phyloP scores from a whole-genome alignment of 2,113 vertebrate genomes.

The Coryphaenoides rupestris region DNA sequence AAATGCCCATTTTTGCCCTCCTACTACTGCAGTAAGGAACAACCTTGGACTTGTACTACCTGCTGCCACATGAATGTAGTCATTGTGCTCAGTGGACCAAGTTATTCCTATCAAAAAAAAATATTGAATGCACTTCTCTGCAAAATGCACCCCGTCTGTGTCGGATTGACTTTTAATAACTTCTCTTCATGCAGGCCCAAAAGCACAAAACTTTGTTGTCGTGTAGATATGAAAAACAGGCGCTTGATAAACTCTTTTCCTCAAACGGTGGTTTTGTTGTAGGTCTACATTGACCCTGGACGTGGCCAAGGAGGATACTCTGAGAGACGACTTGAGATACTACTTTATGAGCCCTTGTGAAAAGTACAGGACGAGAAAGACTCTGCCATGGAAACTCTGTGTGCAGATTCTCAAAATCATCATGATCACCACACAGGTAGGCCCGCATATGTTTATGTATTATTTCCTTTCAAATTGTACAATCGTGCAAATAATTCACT shows the following conservation, averaged over 20 bases:
- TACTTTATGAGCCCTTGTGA: conserved; percentile 99
- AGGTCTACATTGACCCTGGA: conserved; percentile 66
- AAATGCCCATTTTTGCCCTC: not conserved
- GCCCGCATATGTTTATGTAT: too few relatives aligned
- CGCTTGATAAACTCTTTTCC: too few relatives aligned
- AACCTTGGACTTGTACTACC: conserved; percentile 57
- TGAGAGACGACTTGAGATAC: conserved; percentile 89
- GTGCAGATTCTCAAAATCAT: conserved; percentile 95
- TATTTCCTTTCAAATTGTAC: too few relatives aligned
- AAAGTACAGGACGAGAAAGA: conserved; percentile 86
- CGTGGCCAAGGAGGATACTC: conserved; percentile 67
- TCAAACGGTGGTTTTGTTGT: not conserved
- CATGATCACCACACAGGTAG: conserved; percentile 95
- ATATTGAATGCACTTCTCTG: not conserved
- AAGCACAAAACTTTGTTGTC: too few relatives aligned
- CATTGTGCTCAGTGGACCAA: conserved; percentile 23
- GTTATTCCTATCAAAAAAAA: too few relatives aligned
- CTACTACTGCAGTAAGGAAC: conserved; percentile 16
- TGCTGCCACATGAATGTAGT: conserved; percentile 36
- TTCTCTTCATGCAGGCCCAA: too few relatives aligned
- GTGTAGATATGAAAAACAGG: too few relatives aligned
- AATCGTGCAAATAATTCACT: too few relatives aligned
- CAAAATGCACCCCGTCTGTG: not conserved
- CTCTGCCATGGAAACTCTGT: conserved; percentile 91
- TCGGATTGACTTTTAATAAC: too few relatives aligned